A percentile compares a stretch with the other conserved stretches of the same genome.
Conservation (phyloP, 2,113 vertebrate genomes). For the Sinocyclocheilus anshuiensis region DNA sequence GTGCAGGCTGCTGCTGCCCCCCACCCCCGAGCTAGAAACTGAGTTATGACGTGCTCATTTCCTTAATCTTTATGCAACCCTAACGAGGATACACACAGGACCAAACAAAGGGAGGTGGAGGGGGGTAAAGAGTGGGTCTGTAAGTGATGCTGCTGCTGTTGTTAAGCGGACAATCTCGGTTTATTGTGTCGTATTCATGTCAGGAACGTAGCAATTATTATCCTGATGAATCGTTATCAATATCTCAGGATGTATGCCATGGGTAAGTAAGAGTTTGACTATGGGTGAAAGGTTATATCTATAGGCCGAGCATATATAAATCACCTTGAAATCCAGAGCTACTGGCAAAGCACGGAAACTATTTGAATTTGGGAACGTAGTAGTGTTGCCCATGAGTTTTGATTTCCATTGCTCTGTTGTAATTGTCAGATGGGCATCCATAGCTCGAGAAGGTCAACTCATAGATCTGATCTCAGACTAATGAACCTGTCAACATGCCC, state of each 20-base stretch:
- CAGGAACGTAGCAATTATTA: not conserved
- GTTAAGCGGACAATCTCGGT: slow-evolving; percentile 32
- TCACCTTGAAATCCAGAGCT: not conserved
- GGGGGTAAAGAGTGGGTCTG: slow-evolving; percentile 67
- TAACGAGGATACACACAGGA: slow-evolving; percentile 89
- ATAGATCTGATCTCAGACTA: not conserved
- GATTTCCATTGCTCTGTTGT: no score
- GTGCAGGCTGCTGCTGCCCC: slow-evolving; percentile 83
- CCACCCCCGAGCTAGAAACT: slow-evolving; percentile 86
- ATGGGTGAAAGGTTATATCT: not conserved
- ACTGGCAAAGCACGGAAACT: not conserved
- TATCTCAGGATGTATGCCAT: not conserved
- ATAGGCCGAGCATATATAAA: not conserved
- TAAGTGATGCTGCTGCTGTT: slow-evolving; percentile 25
- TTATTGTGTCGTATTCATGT: slow-evolving; percentile 3
- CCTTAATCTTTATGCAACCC: slow-evolving; percentile 90
- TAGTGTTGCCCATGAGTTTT: not conserved
- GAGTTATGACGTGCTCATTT: slow-evolving; percentile 91
- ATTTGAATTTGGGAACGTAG: not conserved
- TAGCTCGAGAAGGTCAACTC: not conserved
- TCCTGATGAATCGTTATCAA: not conserved
- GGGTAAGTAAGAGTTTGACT: not conserved
- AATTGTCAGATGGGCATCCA: not conserved
- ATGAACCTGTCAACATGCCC: not conserved
- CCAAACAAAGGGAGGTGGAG: slow-evolving; percentile 82